Evolutionary conservation across 2,113 vertebrate genomes (phyloP).

Genomic region (Otocyon megalotis): DNA sequence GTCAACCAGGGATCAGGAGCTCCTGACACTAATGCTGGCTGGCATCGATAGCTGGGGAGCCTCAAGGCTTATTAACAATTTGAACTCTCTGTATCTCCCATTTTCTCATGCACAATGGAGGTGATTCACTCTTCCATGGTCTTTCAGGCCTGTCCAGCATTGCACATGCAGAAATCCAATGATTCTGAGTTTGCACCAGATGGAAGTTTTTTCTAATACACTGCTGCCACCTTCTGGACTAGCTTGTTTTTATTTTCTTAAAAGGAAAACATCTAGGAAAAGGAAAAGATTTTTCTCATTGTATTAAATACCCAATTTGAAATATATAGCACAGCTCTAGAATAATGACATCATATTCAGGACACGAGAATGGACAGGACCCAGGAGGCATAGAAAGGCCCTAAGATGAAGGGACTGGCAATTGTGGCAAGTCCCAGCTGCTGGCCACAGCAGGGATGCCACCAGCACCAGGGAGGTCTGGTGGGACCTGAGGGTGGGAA

Average conservation of each 20-base stretch:
- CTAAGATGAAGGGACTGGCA: not conserved
- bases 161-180: not conserved
- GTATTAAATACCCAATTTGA: not conserved
- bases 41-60: not conserved
- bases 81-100: not conserved
- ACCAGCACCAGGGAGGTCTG: not conserved
- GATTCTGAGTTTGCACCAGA: not conserved
- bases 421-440: not conserved
- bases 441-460: not conserved
- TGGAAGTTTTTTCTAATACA: constrained; percentile 11
- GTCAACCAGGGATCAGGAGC: not conserved
- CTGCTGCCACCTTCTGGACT: constrained; percentile 85
- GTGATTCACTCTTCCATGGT: not conserved
- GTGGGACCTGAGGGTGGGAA: not conserved
- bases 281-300: constrained; percentile 24
- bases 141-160: not conserved
- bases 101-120: not conserved
- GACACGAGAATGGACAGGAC: not conserved
- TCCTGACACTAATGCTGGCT: not conserved
- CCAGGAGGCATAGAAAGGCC: not conserved
- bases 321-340: not conserved
- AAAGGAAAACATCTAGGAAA: constrained; percentile 4
- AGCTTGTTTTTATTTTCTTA: not conserved
- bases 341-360: not conserved
- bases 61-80: not conserved